phyloP scores from a whole-genome alignment of 2,888 invertebrate species.

The Drosophila paranaensis region DNA sequence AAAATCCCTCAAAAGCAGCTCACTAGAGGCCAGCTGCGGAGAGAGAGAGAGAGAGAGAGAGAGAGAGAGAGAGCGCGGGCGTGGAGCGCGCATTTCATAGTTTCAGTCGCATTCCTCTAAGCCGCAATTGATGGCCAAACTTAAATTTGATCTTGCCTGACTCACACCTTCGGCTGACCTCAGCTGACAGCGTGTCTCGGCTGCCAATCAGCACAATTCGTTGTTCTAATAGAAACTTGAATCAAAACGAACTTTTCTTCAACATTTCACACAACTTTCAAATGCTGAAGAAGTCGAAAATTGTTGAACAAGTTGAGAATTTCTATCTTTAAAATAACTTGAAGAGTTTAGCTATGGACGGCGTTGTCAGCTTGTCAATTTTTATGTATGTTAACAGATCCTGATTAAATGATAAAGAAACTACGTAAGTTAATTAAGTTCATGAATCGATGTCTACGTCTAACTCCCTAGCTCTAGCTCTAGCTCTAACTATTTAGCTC shows the following conservation, averaged over 20 bases:
- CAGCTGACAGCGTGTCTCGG: background rate
- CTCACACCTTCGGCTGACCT: conserved; percentile 5
- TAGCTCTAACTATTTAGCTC: background rate
- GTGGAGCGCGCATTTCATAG: conserved; percentile 20
- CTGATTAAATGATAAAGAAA: no score
- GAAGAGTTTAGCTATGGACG: background rate
- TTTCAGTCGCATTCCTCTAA: conserved; percentile 27
- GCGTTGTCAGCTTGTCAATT: background rate
- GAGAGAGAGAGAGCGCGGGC: background rate
- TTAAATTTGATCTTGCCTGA: conserved; percentile 62
- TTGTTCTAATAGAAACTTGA: background rate
- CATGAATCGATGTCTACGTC: no score
- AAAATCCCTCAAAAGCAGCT: conserved; percentile 32
- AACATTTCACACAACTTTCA: background rate
- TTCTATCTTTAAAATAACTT: background rate
- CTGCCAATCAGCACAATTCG: background rate
- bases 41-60: background rate
- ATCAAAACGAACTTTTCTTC: background rate
- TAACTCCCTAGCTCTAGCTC: background rate
- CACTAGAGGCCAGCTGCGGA: no score
- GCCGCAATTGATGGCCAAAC: conserved; percentile 66
- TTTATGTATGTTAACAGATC: no score
- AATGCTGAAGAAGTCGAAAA: background rate
- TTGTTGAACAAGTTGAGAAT: background rate
- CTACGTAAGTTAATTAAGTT: no score